Evolutionary conservation across 2,888 invertebrate genomes (phyloP).

Genomic region (Uropetala carovei): DNA sequence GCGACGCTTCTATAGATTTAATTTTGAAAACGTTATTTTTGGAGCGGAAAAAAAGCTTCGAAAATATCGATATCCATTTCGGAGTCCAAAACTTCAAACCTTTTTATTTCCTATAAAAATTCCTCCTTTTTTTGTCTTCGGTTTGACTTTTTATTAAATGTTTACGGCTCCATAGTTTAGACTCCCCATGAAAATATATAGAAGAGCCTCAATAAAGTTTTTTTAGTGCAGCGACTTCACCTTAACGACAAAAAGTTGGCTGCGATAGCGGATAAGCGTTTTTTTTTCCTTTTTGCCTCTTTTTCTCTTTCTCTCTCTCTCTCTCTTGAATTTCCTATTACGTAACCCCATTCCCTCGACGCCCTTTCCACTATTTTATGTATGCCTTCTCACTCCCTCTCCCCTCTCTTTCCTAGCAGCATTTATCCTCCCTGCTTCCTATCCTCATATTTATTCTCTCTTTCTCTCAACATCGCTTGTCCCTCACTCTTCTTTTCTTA

Average conservation of each 20-base stretch:
- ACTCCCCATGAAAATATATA: background rate
- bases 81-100: background rate
- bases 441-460: constrained; percentile 5
- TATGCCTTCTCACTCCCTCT: no score
- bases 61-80: no score
- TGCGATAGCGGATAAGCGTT: background rate
- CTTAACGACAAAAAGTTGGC: background rate
- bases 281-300: background rate
- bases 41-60: no score
- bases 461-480: background rate
- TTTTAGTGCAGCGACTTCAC: constrained; percentile 32
- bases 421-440: background rate
- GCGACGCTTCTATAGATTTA: no score
- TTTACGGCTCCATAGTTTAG: background rate
- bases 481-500: background rate
- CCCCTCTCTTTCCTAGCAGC: no score
- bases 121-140: background rate
- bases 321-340: constrained; percentile 21
- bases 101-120: background rate
- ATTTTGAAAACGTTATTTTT: no score
- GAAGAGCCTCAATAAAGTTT: background rate
- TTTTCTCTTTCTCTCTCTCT: background rate
- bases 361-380: no score
- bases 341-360: background rate
- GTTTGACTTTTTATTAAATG: background rate